Evolutionary conservation across 2,797 vertebrate species (phyloP).

Genomic region (Meriones psammophilus): DNA sequence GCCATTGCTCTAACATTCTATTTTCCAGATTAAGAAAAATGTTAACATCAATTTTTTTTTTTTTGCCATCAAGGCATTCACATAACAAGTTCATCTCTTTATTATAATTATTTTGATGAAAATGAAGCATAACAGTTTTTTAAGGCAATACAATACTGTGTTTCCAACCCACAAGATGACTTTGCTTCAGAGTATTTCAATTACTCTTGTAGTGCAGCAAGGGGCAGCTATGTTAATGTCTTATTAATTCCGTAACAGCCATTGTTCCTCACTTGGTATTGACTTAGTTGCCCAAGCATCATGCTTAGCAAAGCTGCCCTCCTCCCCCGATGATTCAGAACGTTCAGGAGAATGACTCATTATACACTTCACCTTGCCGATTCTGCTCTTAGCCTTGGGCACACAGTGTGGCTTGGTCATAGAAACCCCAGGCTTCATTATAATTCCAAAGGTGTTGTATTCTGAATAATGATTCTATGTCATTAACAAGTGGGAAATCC

Average conservation of each 20-base stretch:
- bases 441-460: constrained; percentile 26
- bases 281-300: constrained; percentile 68
- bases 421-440: constrained; percentile 62
- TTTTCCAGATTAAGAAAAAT: constrained; percentile 59
- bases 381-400: constrained; percentile 61
- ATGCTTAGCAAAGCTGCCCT: constrained; percentile 65
- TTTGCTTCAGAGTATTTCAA: constrained; percentile 83
- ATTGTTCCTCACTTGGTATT: constrained; percentile 79
- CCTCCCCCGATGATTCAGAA: constrained; percentile 68
- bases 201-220: constrained; percentile 80
- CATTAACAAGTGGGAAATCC: constrained; percentile 59
- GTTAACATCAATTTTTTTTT: constrained; percentile 65
- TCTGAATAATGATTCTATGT: constrained; percentile 55
- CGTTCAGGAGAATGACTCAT: constrained; percentile 37
- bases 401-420: constrained; percentile 56
- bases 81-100: constrained; percentile 70
- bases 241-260: constrained; percentile 80
- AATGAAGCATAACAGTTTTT: constrained; percentile 67
- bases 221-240: constrained; percentile 76
- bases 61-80: constrained; percentile 72
- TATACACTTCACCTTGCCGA: not conserved
- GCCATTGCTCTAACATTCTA: constrained; percentile 41
- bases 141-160: constrained; percentile 69
- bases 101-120: constrained; percentile 69
- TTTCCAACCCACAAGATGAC: constrained; percentile 68